Base-by-base conservation (phyloP, 2,888 invertebrate genomes). In the Cistogaster globosa region DNA sequence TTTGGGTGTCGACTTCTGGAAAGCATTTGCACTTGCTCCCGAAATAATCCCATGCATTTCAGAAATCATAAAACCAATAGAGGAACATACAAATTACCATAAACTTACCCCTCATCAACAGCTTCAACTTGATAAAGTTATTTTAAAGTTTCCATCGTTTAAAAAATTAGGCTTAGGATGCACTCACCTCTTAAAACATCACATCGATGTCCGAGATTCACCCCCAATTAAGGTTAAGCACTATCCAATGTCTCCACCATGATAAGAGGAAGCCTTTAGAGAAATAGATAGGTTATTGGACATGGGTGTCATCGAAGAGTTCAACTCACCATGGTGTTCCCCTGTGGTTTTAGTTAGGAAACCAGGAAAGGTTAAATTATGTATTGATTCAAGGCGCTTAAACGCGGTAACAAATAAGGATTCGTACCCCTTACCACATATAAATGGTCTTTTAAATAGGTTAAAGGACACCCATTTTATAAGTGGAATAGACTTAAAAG, bases 381-480 rank as follows among this genome's bases (percentile, higher is more conserved):
- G 79, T 36, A 36, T 83, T 6, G 84, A 84, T 51, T 76, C 80
- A 18, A 42, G 42, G 4, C 78, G 74, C 9, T 20, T 83, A 2
- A 86, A 86, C 32, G 42, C 16, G 0, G n/a, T 71, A 0, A 86
- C 42, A 42, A 42, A 42, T 1, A 42, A 32, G 7, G 32, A 32
- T 8, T 32, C 32, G 32, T 86, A 86, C 26, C 85, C 74, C 67
- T 11, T 75, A 11, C 83, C 75, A 1, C 71, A 86, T n/a, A 83
- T 83, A 16, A 79, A 79, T 26, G 82, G 86, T 0, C 26, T 86
- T 8, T 55, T 86, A 14, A 84, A 76, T 16, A 22, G 86, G 16
- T 42, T 84, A 0, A 65, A 69, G 2, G 63, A 86, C 36, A 81
- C 86, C 8, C 58, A 72, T 42, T 84, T 68, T 51, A 78, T 78